Evolutionary conservation across 2,797 vertebrate species (phyloP).

Genomic region (Megaceryle alcyon): DNA sequence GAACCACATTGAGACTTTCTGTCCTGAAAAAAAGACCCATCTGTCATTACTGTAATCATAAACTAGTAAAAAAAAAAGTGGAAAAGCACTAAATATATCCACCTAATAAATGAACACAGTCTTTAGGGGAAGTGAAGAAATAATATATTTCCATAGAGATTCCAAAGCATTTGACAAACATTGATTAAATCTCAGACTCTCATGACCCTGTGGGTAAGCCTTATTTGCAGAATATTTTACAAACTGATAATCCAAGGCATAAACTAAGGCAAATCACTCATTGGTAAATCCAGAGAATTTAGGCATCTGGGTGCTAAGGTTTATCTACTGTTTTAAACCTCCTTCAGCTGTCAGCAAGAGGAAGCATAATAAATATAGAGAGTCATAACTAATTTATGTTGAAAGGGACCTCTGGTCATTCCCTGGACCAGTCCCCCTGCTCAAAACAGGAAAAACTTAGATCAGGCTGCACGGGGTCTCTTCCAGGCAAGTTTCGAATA

Average conservation of each 20-base stretch:
- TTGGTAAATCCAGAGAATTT: neutral
- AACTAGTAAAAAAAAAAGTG: neutral
- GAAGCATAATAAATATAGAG: neutral
- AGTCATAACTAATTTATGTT: accelerated
- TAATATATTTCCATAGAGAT: neutral
- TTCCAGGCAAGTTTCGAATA: neutral
- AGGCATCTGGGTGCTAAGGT: neutral
- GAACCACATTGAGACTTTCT: neutral
- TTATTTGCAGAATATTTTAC: neutral
- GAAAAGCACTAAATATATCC: neutral
- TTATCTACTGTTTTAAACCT: neutral
- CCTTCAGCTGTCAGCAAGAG: neutral
- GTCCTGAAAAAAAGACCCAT: neutral
- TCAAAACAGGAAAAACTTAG: neutral
- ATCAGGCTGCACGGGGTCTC: neutral
- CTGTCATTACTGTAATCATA: neutral
- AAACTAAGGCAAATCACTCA: neutral
- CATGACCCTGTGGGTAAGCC: neutral
- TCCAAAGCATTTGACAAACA: neutral
- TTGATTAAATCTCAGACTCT: neutral
- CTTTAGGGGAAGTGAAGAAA: neutral
- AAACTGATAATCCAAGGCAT: neutral
- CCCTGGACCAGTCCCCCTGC: accelerated
- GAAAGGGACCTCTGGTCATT: neutral
- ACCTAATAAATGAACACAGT: neutral